Evolutionary conservation across 2,113 vertebrate genomes (phyloP).

Genomic region (Alosa alosa): DNA sequence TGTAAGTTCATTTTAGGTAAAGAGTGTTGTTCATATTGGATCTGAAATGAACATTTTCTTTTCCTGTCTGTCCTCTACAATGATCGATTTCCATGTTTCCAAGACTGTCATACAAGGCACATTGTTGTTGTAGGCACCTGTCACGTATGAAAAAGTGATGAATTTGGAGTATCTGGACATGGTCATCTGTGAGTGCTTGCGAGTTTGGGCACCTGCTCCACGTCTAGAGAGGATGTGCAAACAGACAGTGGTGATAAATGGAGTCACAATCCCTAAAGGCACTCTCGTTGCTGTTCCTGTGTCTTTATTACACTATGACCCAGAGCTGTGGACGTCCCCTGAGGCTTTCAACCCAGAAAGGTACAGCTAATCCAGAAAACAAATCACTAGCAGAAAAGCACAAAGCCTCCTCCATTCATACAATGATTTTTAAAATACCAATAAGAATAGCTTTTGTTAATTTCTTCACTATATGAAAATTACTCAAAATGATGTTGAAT

Average conservation of each 20-base stretch:
- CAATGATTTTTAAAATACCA: too few species aligned
- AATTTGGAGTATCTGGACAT: constrained; percentile 84
- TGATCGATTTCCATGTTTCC: background rate
- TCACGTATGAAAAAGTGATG: constrained; percentile 64
- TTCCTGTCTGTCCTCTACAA: background rate
- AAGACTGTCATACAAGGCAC: background rate
- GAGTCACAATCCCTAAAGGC: constrained; percentile 73
- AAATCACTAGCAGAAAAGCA: constrained; percentile 20
- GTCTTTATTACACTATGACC: constrained; percentile 62
- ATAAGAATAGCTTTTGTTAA: background rate
- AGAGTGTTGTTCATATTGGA: background rate
- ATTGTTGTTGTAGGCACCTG: constrained; percentile 47
- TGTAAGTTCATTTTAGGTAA: constrained; percentile 51
- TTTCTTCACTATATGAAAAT: constrained; percentile 50
- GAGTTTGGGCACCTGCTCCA: constrained; percentile 62
- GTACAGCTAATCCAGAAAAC: constrained; percentile 47
- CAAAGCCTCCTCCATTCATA: background rate
- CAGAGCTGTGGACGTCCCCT: constrained; percentile 65
- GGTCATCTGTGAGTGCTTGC: constrained; percentile 76
- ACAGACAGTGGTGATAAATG: constrained; percentile 71
- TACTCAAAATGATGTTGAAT: background rate
- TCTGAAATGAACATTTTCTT: too few species aligned
- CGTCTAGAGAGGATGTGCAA: constrained; percentile 79
- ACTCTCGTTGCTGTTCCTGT: constrained; percentile 63
- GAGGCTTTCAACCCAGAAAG: constrained; percentile 78